Percentiles rank a stretch among this genome's conserved stretches.
These are phyloP conservation scores for Odontesthes bonariensis DNA, from an alignment of 2,113 vertebrate species.

Conservation along the genomic window DNA sequence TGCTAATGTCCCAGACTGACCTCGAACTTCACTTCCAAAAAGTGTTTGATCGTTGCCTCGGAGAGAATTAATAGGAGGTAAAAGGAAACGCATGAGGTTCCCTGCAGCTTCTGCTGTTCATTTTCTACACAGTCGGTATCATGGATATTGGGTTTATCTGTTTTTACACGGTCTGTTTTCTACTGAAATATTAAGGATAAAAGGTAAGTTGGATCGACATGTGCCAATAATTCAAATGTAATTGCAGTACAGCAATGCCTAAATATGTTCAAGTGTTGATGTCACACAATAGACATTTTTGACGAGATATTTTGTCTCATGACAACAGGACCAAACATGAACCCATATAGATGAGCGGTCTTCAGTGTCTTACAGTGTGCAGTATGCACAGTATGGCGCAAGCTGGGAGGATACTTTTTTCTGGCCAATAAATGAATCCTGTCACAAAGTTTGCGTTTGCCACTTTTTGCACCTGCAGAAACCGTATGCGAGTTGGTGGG, in stretches of 20 bases:
- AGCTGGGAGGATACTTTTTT: background rate
- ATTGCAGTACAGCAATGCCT: background rate
- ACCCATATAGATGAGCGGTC: slow-evolving; percentile 4
- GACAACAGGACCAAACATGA: slow-evolving; percentile 5
- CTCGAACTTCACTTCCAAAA: background rate
- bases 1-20: background rate
- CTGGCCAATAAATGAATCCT: background rate
- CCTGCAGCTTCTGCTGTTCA: background rate
- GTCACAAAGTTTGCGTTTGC: background rate
- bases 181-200: background rate
- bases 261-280: background rate
- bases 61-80: background rate
- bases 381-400: background rate
- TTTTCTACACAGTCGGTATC: background rate
- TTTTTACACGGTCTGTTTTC: background rate
- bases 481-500: too few species aligned
- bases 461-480: too few species aligned
- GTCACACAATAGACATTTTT: background rate
- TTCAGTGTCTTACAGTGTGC: background rate
- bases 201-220: rapidly evolving
- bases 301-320: background rate
- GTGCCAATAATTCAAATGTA: background rate
- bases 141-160: background rate
- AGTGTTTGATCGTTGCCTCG: background rate
- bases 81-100: background rate